Evolutionary conservation across 2,888 invertebrate species (phyloP), one percentile per base, ranked within the genome.

Genomic region (Meghimatium bilineatum): DNA sequence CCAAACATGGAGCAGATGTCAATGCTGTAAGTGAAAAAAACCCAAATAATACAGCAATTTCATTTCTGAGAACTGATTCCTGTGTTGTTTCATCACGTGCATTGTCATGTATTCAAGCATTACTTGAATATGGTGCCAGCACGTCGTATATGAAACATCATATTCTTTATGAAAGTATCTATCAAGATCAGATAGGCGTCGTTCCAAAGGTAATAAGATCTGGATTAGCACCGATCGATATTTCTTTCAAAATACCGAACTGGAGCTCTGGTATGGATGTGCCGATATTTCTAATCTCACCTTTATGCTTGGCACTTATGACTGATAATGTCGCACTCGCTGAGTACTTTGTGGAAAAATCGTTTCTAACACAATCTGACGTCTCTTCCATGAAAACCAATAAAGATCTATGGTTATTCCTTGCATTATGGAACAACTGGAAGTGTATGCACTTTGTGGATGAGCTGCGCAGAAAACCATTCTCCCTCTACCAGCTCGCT

Each of bases 91-190:
- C n/a, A n/a, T n/a, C n/a, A n/a, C n/a, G n/a, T n/a, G n/a, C n/a
- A n/a, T 12, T 29, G 8, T 44, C 6, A 14, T 63, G 66, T 10
- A 6, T 66, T 6, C 44, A 78, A 78, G 29, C 49, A 34, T 38
- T 78, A n/a, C 66, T 78, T 1, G 49, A 38, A 14, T 23, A 44
- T 38, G 78, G 78, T 38, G 78, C 78, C 66, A 78, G 44, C 38
- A 1, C 44, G 29, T 66, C 63, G 5, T 66, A 52, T 44, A 1
- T 78, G 14, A 17, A 14, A 1, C 44, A 66, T 12, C 44, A 3
- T 20, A 1, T 12, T 44, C n/a, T 78, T 12, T 44, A 38, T n/a
- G n/a, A 44, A 66, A 2, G 66, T 8, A 78, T 78, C 17, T 0
- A 0, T 14, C 5, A n/a, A 17, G 44, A 29, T 17, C 17, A 66